phyloP scores from a whole-genome alignment of 2,888 invertebrate species.

The Mimas tiliae region DNA sequence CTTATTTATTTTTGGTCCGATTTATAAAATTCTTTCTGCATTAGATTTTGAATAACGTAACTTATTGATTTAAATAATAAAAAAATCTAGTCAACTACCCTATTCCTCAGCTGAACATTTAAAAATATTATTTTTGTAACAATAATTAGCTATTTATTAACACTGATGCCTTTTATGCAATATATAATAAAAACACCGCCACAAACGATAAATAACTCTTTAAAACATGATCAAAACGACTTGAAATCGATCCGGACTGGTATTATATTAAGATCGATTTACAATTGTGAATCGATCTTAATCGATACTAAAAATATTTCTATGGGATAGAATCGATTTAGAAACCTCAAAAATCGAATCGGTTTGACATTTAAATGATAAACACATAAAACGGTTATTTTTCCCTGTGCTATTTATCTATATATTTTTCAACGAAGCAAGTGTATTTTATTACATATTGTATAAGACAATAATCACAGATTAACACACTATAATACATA shows the following conservation, averaged over 20 bases:
- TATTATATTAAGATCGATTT: neutral
- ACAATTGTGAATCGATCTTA: neutral
- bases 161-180: neutral
- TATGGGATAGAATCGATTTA: too few species aligned
- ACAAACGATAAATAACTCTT: neutral
- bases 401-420: too few species aligned
- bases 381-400: too few species aligned
- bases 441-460: neutral
- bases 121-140: neutral
- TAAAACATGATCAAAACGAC: neutral
- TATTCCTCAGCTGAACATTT: neutral
- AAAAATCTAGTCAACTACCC: too few species aligned
- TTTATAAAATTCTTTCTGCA: too few species aligned
- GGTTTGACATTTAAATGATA: too few species aligned
- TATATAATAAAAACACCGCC: neutral
- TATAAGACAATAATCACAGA: conserved; percentile 6
- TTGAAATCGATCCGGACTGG: neutral
- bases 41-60: too few species aligned
- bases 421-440: neutral
- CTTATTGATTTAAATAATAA: too few species aligned
- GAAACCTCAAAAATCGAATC: too few species aligned
- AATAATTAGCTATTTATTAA: neutral
- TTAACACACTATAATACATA: neutral
- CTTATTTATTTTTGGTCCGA: too few species aligned
- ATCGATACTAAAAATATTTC: neutral